Evolutionary conservation across 2,797 vertebrate species (phyloP).

Genomic region (Chrysocyon brachyurus): DNA sequence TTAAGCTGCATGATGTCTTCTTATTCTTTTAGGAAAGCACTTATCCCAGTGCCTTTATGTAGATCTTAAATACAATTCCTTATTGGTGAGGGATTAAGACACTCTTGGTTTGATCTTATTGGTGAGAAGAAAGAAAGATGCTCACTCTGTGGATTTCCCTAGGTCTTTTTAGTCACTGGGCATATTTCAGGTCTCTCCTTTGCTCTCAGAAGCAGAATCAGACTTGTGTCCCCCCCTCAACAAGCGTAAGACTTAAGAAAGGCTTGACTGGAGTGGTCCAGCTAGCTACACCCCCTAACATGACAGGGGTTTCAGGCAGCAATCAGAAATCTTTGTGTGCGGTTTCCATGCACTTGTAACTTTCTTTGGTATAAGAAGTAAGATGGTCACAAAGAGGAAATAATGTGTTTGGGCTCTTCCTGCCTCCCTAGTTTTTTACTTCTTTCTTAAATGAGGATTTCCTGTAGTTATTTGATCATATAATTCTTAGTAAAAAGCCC

Average conservation of each 20-base stretch:
- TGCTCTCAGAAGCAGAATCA: background rate
- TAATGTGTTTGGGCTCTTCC: background rate
- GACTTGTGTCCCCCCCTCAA: background rate
- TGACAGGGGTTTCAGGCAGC: background rate
- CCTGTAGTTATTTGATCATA: background rate
- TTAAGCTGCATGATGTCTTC: background rate
- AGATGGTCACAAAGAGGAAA: background rate
- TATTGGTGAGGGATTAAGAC: background rate
- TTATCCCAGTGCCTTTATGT: background rate
- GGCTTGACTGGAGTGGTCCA: background rate
- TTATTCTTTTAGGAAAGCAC: constrained; percentile 22
- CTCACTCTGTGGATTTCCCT: background rate
- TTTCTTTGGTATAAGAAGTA: background rate
- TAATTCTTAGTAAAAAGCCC: background rate
- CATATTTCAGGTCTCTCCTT: background rate
- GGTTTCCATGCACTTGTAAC: background rate
- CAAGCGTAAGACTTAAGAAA: background rate
- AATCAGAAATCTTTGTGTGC: background rate
- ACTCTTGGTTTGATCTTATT: background rate
- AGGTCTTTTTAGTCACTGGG: background rate
- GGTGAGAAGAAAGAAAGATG: constrained; percentile 30
- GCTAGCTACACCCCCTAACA: background rate
- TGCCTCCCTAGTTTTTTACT: background rate
- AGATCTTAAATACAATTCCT: background rate
- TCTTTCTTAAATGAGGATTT: background rate